Evolutionary conservation across 2,888 invertebrate species (phyloP).

Genomic region (Podotricha telesiphe): DNA sequence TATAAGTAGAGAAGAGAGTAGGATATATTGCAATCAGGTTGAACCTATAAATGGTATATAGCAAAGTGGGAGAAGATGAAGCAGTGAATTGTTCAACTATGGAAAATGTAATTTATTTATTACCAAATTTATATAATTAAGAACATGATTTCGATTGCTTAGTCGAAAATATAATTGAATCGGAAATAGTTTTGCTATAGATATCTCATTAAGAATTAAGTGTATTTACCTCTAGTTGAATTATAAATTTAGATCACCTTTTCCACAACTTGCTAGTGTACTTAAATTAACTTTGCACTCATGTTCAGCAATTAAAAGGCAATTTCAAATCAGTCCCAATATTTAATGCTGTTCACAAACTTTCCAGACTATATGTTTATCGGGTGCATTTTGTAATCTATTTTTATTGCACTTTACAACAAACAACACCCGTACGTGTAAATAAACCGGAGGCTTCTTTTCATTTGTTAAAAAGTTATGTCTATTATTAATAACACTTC

Average conservation of each 20-base stretch:
- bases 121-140: too few relatives aligned
- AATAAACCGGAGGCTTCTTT: background rate
- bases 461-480: background rate
- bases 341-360: constrained; percentile 13
- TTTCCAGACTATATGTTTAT: constrained; percentile 17
- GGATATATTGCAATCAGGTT: too few relatives aligned
- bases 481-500: constrained; percentile 13
- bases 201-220: background rate
- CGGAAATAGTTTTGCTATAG: background rate
- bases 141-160: too few relatives aligned
- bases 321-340: constrained; percentile 5
- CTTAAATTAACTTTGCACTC: constrained; percentile 10
- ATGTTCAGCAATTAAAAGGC: constrained; percentile 5
- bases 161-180: background rate
- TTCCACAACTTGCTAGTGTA: constrained; percentile 1
- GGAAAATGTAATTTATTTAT: too few relatives aligned
- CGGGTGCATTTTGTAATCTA: constrained; percentile 12
- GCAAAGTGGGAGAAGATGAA: background rate
- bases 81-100: too few relatives aligned
- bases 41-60: too few relatives aligned
- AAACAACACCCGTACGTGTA: background rate
- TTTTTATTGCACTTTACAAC: background rate
- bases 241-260: background rate
- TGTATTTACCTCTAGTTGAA: constrained; percentile 16
- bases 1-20: constrained; percentile 2